Percentiles rank a stretch among this genome's conserved stretches.
Conservation (phyloP, 35 echinoderm and acorn worm species). For the Ophiothrix spiculata region DNA sequence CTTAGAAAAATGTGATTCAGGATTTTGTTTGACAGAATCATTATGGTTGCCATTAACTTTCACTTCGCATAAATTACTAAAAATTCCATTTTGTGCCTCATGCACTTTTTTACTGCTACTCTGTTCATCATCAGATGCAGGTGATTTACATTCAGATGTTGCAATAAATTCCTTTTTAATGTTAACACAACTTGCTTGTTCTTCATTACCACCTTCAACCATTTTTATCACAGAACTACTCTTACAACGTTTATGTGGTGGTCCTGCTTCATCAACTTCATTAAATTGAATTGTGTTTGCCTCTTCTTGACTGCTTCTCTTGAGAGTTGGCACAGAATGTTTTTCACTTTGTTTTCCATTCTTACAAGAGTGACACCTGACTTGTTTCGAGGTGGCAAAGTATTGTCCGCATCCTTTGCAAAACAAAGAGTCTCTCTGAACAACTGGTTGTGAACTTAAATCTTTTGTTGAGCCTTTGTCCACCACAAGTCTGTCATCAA, state of each 20-base stretch:
- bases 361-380: neutral
- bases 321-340: neutral
- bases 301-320: neutral
- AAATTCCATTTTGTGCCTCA: neutral
- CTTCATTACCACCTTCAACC: neutral
- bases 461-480: too few species aligned
- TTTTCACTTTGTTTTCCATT: neutral
- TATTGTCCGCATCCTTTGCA: neutral
- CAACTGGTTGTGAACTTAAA: too few species aligned
- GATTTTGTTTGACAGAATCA: neutral
- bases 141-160: neutral
- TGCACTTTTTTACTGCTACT: neutral
- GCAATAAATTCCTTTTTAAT: neutral
- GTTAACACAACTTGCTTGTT: neutral
- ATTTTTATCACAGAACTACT: neutral
- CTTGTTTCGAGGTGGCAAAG: slow-evolving; percentile 1
- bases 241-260: neutral
- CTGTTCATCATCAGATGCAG: neutral
- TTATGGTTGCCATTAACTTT: neutral
- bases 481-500: too few species aligned
- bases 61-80: too few species aligned
- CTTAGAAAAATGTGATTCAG: neutral
- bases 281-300: neutral
- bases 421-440: neutral
- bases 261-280: neutral